Percentiles rank a stretch among this genome's conserved stretches.
Evolutionary conservation across 2,888 invertebrate species (phyloP).

Genomic region (Lissocephala sabroskyi): DNA sequence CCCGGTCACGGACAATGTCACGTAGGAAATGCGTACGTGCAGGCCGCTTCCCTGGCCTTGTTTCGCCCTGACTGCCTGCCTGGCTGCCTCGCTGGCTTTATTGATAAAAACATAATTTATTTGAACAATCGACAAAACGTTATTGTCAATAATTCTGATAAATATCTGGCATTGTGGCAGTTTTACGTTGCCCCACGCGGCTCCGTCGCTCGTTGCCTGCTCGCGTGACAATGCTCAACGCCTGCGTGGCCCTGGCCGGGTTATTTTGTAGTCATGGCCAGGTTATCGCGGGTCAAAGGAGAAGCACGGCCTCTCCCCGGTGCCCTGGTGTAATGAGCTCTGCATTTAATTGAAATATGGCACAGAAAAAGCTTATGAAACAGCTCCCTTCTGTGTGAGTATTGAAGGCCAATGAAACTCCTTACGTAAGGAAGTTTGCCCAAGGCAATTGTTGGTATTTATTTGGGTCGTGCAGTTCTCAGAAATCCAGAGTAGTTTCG

Average conservation of each 20-base stretch:
- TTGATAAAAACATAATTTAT: conserved; percentile 64
- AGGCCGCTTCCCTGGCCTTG: no score
- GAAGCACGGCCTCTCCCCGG: no score
- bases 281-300: conserved; percentile 10
- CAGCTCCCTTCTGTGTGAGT: no score
- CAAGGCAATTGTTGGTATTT: no score
- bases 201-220: conserved; percentile 27
- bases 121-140: conserved; percentile 66
- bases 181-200: conserved; percentile 18
- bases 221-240: conserved; percentile 51
- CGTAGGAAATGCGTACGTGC: conserved; percentile 34
- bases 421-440: no score
- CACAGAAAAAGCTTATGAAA: no score
- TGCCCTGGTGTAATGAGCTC: conserved; percentile 43
- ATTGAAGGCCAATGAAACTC: no score
- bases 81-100: conserved; percentile 25
- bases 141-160: conserved; percentile 64
- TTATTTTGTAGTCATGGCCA: conserved; percentile 9
- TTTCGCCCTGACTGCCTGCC: neutral
- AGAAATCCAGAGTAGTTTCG: no score
- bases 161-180: conserved; percentile 58
- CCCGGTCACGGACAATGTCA: conserved; percentile 48
- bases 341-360: conserved; percentile 53
- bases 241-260: conserved; percentile 7
- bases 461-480: no score